Percentiles rank a stretch among this genome's conserved stretches.
Conservation (phyloP, 2,888 invertebrate species). For the Lithodes maja region DNA sequence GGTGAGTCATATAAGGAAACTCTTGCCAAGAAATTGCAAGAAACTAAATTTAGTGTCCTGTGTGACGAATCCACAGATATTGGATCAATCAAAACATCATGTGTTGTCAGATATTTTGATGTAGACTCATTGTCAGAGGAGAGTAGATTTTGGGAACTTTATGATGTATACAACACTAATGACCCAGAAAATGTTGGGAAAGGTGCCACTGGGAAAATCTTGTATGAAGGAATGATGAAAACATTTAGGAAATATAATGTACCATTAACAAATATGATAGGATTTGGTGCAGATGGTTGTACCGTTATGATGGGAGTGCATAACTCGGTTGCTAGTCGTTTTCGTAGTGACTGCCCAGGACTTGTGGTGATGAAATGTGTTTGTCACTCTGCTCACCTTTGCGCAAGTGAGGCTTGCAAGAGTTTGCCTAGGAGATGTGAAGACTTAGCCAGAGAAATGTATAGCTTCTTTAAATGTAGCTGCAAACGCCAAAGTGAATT, state of each 20-base stretch:
- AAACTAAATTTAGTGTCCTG: conserved; percentile 21
- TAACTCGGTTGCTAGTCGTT: conserved; percentile 20
- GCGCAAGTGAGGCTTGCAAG: conserved; percentile 31
- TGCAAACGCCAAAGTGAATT: conserved; percentile 71
- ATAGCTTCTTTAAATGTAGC: conserved; percentile 72
- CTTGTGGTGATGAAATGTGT: conserved; percentile 22
- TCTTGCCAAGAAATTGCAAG: conserved; percentile 17
- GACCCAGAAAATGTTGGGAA: conserved; percentile 11
- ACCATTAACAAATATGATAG: neutral
- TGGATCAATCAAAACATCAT: conserved; percentile 29
- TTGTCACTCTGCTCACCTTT: conserved; percentile 31
- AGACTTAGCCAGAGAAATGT: conserved; percentile 72
- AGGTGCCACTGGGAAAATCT: conserved; percentile 6
- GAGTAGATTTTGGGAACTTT: conserved; percentile 28
- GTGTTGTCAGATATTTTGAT: conserved; percentile 35
- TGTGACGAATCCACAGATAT: conserved; percentile 26
- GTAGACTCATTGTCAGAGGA: conserved; percentile 11
- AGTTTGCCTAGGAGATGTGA: conserved; percentile 70
- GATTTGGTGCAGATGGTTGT: conserved; percentile 9
- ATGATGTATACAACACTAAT: conserved; percentile 16
- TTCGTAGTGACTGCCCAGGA: conserved; percentile 31
- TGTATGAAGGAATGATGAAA: conserved; percentile 27
- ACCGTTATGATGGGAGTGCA: neutral
- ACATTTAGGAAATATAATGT: conserved; percentile 5
- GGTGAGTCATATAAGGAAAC: conserved; percentile 24